Conservation (phyloP, 2,113 vertebrate species). For the Plotosus lineatus region DNA sequence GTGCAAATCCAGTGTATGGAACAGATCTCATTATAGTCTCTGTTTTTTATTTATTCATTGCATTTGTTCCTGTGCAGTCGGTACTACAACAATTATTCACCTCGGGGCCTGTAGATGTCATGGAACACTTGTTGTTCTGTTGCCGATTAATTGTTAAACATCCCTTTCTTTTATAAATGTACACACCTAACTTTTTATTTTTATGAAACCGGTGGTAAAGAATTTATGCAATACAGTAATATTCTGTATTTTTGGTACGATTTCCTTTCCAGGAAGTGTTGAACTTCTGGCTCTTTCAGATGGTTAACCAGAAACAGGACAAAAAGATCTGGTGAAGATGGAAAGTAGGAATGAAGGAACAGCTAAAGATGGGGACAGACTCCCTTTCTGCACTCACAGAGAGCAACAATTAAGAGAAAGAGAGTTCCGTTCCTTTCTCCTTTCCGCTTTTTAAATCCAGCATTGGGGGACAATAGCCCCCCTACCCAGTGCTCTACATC, state of each 20-base stretch:
- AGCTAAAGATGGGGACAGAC: conserved; percentile 5
- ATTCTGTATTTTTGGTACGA: not conserved
- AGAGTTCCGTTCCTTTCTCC: conserved; percentile 47
- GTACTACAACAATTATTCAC: too few relatives aligned
- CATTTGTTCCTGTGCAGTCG: too few relatives aligned
- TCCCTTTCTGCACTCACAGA: conserved; percentile 23
- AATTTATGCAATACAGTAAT: too few relatives aligned
- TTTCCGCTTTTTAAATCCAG: conserved; percentile 39
- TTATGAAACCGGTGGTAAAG: too few relatives aligned
- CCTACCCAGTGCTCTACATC: conserved; percentile 44
- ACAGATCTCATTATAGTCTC: too few relatives aligned
- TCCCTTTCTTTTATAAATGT: too few relatives aligned
- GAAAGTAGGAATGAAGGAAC: conserved; percentile 16
- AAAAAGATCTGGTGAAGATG: conserved; percentile 3
- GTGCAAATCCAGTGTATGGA: too few relatives aligned
- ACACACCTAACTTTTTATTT: too few relatives aligned
- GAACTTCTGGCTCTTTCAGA: not conserved
- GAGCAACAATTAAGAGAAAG: conserved; percentile 46
- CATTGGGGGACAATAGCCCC: conserved; percentile 45
- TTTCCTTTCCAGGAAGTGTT: not conserved
- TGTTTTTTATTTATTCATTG: too few relatives aligned
- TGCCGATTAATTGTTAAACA: too few relatives aligned
- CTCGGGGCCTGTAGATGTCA: too few relatives aligned
- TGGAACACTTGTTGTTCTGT: too few relatives aligned
- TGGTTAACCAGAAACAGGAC: not conserved